Evolutionary conservation across 1,140 invertebrate genomes (phyloP).

Genomic region (Stegodyphus mimosarum): DNA sequence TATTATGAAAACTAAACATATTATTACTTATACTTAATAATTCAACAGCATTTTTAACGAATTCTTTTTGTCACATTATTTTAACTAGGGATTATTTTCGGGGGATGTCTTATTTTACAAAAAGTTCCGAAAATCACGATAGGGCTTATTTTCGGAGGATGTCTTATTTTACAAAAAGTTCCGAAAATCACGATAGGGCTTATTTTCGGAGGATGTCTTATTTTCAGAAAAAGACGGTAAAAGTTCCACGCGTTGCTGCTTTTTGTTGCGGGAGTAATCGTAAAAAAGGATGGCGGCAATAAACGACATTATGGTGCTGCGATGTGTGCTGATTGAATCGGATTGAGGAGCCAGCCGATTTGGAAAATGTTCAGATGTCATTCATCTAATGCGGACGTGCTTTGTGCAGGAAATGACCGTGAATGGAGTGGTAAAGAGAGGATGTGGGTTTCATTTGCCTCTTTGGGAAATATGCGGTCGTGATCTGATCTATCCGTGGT

Average conservation of each 20-base stretch:
- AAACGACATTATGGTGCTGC: not conserved
- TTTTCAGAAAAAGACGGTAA: no score
- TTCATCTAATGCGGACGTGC: constrained; percentile 38
- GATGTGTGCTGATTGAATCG: constrained; percentile 28
- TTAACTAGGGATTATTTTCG: no score
- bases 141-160: no score
- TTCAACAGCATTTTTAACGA: no score
- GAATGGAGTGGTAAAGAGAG: constrained; percentile 13
- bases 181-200: no score
- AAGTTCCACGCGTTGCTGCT: not conserved
- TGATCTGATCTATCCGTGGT: not conserved
- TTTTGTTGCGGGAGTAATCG: not conserved
- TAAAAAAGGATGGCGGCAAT: not conserved
- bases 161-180: no score
- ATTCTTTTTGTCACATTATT: no score
- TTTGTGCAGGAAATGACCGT: constrained; percentile 12
- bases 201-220: no score
- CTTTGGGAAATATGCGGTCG: not conserved
- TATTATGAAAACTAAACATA: no score
- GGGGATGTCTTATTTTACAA: no score
- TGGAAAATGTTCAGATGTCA: constrained; percentile 19
- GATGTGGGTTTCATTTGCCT: constrained; percentile 10
- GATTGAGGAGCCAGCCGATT: constrained; percentile 2
- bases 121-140: no score
- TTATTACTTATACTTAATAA: no score